A percentile compares a stretch with the other conserved stretches of the same genome.
These are phyloP conservation scores for Propsilocerus akamusi DNA, from an alignment of 1,140 invertebrate genomes.

Conservation along the genomic window DNA sequence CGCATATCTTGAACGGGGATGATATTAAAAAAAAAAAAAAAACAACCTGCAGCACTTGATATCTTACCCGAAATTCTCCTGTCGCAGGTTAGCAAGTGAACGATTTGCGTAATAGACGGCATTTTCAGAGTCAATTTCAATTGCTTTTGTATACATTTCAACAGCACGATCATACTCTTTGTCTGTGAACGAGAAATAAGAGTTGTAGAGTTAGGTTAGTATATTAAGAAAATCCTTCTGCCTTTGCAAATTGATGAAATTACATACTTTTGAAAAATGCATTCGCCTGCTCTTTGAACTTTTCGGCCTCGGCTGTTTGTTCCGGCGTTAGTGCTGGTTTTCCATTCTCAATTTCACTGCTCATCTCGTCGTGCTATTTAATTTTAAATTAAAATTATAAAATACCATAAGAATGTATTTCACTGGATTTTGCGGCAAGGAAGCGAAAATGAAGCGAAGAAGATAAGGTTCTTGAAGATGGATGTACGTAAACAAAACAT, in stretches of 20 bases:
- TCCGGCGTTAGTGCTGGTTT: neutral
- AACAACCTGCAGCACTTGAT: no score
- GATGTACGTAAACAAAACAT: neutral
- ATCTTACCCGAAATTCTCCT: constrained; percentile 91
- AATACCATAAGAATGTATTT: no score
- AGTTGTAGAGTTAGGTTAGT: neutral
- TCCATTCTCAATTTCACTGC: neutral
- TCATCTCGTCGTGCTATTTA: no score
- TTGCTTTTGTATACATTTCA: constrained; percentile 78
- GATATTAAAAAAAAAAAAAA: no score
- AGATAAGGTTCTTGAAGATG: no score
- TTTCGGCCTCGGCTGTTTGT: constrained; percentile 39
- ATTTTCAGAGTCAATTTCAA: constrained; percentile 63
- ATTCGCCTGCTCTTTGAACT: constrained; percentile 68
- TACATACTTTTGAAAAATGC: constrained; percentile 62
- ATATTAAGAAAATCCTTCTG: neutral
- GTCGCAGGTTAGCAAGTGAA: constrained; percentile 83
- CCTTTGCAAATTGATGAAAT: constrained; percentile 1
- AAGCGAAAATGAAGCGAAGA: no score
- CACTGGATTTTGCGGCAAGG: no score
- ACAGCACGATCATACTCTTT: constrained; percentile 80
- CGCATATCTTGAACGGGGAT: no score
- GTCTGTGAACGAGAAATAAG: constrained; percentile 34
- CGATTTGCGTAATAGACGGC: constrained; percentile 85
- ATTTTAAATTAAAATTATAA: no score